Conservation (phyloP, 1,140 invertebrate species). For the Zeugodacus cucurbitae region DNA sequence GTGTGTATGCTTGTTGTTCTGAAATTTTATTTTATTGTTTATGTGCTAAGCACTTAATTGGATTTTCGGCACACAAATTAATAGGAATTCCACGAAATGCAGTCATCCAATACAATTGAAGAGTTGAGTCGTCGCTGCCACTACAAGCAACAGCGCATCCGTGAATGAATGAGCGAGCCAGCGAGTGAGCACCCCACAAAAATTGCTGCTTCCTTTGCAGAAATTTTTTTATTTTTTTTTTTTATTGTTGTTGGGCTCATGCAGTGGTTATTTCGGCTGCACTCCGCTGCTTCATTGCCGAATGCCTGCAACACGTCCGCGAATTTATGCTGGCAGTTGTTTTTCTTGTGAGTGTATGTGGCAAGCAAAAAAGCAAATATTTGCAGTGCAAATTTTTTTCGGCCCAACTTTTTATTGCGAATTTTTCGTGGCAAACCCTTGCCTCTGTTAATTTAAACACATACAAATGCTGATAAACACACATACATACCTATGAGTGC, state of each 20-base stretch:
- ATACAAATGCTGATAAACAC: not conserved
- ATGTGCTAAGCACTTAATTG: constrained; percentile 40
- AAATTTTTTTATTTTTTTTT: not conserved
- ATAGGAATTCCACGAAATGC: constrained; percentile 39
- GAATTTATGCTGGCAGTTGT: constrained; percentile 5
- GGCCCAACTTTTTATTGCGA: not conserved
- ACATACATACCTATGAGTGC: not conserved
- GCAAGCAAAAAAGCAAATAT: constrained; percentile 27
- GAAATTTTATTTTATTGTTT: constrained; percentile 24
- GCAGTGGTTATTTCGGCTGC: not conserved
- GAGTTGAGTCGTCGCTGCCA: not conserved
- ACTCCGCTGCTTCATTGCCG: not conserved
- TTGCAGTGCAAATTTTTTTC: constrained; percentile 15
- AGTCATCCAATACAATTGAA: constrained; percentile 15
- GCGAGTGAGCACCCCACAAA: constrained; percentile 24
- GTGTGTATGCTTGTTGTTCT: not conserved
- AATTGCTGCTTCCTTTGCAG: constrained; percentile 13
- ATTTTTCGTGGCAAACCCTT: constrained; percentile 12
- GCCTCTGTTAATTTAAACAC: not conserved
- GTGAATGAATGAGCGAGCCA: not conserved
- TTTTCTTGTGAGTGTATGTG: not conserved
- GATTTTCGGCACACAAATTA: constrained; percentile 42
- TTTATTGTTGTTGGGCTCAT: not conserved
- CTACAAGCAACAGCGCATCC: not conserved
- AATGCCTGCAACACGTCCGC: not conserved